These are phyloP conservation scores for Coilia nasus DNA, from an alignment of 2,797 vertebrate genomes.

Conservation along the genomic window DNA sequence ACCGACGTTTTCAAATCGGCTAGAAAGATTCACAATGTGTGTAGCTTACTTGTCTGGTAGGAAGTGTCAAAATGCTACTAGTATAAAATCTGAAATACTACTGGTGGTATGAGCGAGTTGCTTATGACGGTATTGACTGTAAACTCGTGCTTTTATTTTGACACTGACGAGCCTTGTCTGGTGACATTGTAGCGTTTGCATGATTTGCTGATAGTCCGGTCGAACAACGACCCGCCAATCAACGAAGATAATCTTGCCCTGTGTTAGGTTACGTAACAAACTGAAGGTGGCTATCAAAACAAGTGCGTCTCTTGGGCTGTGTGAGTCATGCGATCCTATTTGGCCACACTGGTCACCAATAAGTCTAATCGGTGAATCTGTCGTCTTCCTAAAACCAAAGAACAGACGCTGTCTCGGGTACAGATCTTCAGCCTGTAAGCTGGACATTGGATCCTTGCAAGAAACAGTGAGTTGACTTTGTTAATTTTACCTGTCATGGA, in stretches of 20 bases:
- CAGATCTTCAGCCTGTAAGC: not conserved
- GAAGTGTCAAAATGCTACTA: too few relatives aligned
- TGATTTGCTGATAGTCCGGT: not conserved
- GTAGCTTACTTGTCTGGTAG: too few relatives aligned
- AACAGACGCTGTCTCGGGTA: too few relatives aligned
- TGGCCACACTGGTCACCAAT: not conserved
- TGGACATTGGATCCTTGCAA: not conserved
- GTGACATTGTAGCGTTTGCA: not conserved
- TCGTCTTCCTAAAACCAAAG: not conserved
- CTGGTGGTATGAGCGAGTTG: too few relatives aligned
- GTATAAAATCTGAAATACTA: too few relatives aligned
- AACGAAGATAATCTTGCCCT: not conserved
- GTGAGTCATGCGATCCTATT: conserved; percentile 13
- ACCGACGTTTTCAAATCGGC: too few relatives aligned
- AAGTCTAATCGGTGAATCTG: not conserved
- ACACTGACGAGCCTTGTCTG: not conserved
- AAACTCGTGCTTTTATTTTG: not conserved
- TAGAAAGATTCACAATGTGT: too few relatives aligned
- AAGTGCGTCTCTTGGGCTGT: not conserved
- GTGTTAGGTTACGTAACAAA: not conserved
- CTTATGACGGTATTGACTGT: not conserved
- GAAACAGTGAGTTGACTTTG: not conserved
- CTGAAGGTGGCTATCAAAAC: conserved; percentile 5
- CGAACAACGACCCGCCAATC: not conserved
- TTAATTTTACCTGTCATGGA: not conserved